Conservation (phyloP, 92 coral and sea anemone genomes). For the Diadumene lineata region DNA sequence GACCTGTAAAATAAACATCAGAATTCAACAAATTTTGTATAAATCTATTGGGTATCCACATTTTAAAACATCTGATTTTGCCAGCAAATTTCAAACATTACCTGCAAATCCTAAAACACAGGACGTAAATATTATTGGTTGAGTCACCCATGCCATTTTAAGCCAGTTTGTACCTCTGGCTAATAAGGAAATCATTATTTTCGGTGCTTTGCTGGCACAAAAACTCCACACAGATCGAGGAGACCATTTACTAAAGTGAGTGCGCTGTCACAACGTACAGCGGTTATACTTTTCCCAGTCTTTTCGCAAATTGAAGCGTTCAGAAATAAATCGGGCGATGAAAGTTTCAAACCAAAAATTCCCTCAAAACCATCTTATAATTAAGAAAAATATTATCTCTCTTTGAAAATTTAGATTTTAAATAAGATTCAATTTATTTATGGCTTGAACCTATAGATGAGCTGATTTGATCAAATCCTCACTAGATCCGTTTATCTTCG, state of each 20-base stretch:
- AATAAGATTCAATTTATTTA: too few species aligned
- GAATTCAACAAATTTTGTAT: too few species aligned
- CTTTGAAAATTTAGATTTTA: too few species aligned
- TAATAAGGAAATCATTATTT: slow-evolving; percentile 57
- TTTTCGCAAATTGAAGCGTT: background rate
- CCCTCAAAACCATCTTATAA: too few species aligned
- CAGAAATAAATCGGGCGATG: background rate
- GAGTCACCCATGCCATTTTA: slow-evolving; percentile 85
- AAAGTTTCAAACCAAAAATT: too few species aligned
- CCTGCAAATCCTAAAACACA: slow-evolving; percentile 86
- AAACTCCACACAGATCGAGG: background rate
- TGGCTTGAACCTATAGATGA: too few species aligned
- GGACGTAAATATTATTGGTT: slow-evolving; percentile 86
- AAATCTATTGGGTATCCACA: too few species aligned
- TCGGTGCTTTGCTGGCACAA: background rate
- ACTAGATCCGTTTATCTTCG: too few species aligned
- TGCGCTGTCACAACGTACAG: slow-evolving; percentile 13
- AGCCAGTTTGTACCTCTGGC: slow-evolving; percentile 75
- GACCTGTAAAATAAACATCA: slow-evolving; percentile 53
- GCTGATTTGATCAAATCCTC: too few species aligned
- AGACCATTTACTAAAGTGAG: background rate
- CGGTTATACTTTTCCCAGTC: background rate
- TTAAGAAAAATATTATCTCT: too few species aligned
- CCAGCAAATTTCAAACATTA: slow-evolving; percentile 25
- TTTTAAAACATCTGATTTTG: too few species aligned